These are phyloP conservation scores for Halictus rubicundus DNA, from an alignment of 1,140 invertebrate species.

Conservation along the genomic window DNA sequence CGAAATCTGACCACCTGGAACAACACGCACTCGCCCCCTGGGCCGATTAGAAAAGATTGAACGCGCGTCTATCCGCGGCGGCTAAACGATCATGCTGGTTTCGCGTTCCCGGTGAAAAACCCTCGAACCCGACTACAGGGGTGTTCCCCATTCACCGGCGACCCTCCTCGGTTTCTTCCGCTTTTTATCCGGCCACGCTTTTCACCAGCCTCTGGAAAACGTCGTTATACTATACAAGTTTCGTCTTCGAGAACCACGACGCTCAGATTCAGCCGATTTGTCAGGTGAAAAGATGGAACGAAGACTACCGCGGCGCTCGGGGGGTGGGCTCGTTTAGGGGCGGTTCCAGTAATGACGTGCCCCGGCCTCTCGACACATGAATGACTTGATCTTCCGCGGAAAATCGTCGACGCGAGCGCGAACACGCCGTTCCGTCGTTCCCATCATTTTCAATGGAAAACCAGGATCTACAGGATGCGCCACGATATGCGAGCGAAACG, in stretches of 20 bases:
- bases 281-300: constrained; percentile 25
- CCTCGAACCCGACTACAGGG: background rate
- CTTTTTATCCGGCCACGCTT: constrained; percentile 27
- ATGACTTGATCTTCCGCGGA: constrained; percentile 17
- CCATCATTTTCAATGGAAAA: background rate
- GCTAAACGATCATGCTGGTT: background rate
- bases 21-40: background rate
- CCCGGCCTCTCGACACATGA: constrained; percentile 16
- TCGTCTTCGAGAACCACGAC: constrained; percentile 32
- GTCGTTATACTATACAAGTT: constrained; percentile 25
- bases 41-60: constrained; percentile 29
- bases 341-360: constrained; percentile 15
- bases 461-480: background rate
- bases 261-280: constrained; percentile 29
- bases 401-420: background rate
- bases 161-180: background rate
- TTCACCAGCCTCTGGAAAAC: constrained; percentile 20
- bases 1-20: constrained; percentile 30
- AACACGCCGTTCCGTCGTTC: background rate
- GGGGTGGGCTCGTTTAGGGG: constrained; percentile 12
- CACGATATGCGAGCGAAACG: too few relatives aligned
- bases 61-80: background rate
- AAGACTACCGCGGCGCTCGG: background rate
- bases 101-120: constrained; percentile 7
- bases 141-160: constrained; percentile 3